phyloP scores from a whole-genome alignment of 2,113 vertebrate genomes.

The Sander vitreus region DNA sequence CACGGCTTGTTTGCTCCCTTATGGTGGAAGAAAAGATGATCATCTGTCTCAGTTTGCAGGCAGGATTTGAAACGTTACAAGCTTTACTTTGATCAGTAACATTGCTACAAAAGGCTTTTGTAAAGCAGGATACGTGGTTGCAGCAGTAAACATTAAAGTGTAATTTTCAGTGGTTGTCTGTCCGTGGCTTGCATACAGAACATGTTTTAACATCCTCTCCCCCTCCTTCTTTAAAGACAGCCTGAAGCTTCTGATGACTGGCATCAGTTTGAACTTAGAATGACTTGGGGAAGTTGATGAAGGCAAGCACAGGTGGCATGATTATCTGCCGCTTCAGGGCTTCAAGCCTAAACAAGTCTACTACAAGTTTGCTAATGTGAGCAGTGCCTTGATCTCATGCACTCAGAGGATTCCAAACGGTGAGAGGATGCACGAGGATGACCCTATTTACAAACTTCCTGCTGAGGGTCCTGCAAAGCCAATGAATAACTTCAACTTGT shows the following conservation, averaged over 20 bases:
- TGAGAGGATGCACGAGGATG: conserved; percentile 16
- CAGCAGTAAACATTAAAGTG: conserved; percentile 39
- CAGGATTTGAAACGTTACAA: neutral
- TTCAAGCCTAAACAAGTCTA: conserved; percentile 45
- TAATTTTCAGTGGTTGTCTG: conserved; percentile 27
- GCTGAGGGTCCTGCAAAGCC: conserved; percentile 26
- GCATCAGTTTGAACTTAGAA: conserved; percentile 50
- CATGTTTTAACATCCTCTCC: neutral
- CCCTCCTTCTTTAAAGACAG: conserved; percentile 33
- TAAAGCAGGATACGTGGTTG: conserved; percentile 24
- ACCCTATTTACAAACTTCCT: conserved; percentile 24
- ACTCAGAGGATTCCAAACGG: conserved; percentile 24
- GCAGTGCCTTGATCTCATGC: conserved; percentile 42
- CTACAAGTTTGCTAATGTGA: conserved; percentile 46
- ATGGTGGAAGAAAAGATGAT: neutral
- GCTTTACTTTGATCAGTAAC: conserved; percentile 26
- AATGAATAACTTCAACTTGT: conserved; percentile 16
- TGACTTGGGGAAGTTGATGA: conserved; percentile 38
- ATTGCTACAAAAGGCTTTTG: conserved; percentile 28
- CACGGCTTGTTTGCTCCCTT: neutral
- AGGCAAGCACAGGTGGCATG: conserved; percentile 32
- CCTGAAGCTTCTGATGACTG: conserved; percentile 47
- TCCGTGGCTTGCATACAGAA: conserved; percentile 27
- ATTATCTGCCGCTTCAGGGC: conserved; percentile 43
- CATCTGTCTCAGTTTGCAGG: neutral